A percentile compares a stretch with the other conserved stretches of the same genome.
Conservation (phyloP, 2,888 invertebrate genomes). For the Branchellion lobata region DNA sequence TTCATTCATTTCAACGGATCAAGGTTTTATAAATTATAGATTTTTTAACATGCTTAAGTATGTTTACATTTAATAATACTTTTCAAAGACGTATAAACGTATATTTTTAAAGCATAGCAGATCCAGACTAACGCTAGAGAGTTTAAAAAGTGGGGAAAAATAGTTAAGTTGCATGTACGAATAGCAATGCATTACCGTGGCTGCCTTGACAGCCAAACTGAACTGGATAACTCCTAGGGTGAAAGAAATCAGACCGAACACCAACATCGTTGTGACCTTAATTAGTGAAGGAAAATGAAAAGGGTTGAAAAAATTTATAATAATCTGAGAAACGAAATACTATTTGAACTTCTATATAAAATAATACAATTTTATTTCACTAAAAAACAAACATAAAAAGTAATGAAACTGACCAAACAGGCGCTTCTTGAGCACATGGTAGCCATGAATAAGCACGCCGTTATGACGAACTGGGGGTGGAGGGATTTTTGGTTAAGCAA, state of each 20-base stretch:
- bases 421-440: slow-evolving; percentile 4
- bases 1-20: no score
- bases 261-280: slow-evolving; percentile 23
- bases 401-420: slow-evolving; percentile 11
- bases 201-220: slow-evolving; percentile 8
- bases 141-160: background rate
- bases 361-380: background rate
- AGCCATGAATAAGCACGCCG: background rate
- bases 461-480: slow-evolving; percentile 26
- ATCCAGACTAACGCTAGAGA: no score
- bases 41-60: no score
- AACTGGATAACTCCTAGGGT: slow-evolving; percentile 5
- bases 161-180: background rate
- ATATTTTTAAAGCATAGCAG: no score
- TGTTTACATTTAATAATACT: background rate
- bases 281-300: background rate
- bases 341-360: background rate
- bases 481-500: no score
- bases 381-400: background rate
- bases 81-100: background rate
- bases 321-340: background rate
- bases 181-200: background rate
- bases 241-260: slow-evolving; percentile 21
- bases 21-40: no score
- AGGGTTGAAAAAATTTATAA: background rate